Evolutionary conservation across 2,888 invertebrate species (phyloP).

Genomic region (Dendrolimus pini): DNA sequence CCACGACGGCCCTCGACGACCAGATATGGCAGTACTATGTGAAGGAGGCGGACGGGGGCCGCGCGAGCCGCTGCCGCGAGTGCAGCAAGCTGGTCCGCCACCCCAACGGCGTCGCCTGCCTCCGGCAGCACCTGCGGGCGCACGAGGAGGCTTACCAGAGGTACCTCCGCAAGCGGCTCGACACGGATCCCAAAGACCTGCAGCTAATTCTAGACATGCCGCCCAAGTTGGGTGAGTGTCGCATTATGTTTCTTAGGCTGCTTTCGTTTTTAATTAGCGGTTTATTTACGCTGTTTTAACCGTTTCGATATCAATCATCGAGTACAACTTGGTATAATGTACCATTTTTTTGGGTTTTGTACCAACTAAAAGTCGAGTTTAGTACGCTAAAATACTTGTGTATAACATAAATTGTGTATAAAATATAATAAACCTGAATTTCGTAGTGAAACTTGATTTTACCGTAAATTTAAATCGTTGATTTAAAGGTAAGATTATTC

Average conservation of each 20-base stretch:
- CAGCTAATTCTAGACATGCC: neutral
- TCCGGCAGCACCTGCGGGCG: neutral
- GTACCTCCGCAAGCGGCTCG: neutral
- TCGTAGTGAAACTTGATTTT: too few relatives aligned
- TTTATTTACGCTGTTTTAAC: too few relatives aligned
- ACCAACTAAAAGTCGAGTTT: too few relatives aligned
- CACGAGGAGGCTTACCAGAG: neutral
- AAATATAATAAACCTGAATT: too few relatives aligned
- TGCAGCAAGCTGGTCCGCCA: neutral
- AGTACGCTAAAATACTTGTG: neutral
- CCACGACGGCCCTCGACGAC: neutral
- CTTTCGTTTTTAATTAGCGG: too few relatives aligned
- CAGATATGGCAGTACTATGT: neutral
- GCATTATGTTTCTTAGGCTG: neutral
- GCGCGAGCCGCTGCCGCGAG: neutral
- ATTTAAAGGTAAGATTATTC: too few relatives aligned
- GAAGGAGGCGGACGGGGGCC: neutral
- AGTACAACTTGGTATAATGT: neutral
- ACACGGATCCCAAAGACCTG: neutral
- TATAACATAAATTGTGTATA: too few relatives aligned
- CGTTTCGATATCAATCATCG: neutral
- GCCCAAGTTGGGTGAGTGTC: neutral
- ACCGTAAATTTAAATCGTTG: too few relatives aligned
- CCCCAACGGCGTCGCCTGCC: neutral
- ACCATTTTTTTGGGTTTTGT: neutral